Base-by-base conservation (phyloP, 2,888 invertebrate species). In the Anoplius nigerrimus region DNA sequence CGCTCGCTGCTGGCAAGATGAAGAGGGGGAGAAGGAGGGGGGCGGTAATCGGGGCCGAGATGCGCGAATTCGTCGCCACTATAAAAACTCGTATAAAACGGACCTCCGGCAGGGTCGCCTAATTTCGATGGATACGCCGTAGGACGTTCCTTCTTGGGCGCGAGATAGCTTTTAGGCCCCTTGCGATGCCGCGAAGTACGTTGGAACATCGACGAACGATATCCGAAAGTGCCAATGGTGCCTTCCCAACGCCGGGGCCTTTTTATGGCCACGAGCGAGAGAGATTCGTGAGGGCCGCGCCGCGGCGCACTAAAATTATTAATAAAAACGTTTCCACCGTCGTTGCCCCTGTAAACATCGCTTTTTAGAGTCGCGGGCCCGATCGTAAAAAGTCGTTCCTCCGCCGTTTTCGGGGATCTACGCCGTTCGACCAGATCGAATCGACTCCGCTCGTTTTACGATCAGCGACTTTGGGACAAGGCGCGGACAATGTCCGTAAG, bases 241-340 rank as follows among this genome's bases (percentile, higher is more conserved):
- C 5, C 52, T 59, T 54, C 61, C 24, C n/a, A n/a, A 60, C 21
- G 72, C 34, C 74, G 75, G 74, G 74, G 75, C 73, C n/a, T n/a
- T 84, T 84, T 84, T 83, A 80, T 74, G 78, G 72, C 42, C 66
- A 70, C 72, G 70, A 69, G 43, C 24, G 59, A 62, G 56, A 51
- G 45, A 45, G 55, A 55, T 16, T 1, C 21, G 52, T 24, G 34
- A 43, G 16, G 46, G 24, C 20, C 46, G 64, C 60, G 64, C 57
- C 57, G 53, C 65, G 43, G 34, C 64, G 56, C 54, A 69, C 58
- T 78, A 74, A 85, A 82, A 81, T 83, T 82, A 82, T 81, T 82
- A 83, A 84, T 84, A 83, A 82, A 85, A 83, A 84, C 79, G 73
- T 81, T 77, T 72, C 66, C 70, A 60, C 71, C 62, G 67, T 51